Percentiles rank a stretch among this genome's conserved stretches.
Evolutionary conservation across 2,797 vertebrate genomes (phyloP).

Genomic region (Clarias laeviceps): DNA sequence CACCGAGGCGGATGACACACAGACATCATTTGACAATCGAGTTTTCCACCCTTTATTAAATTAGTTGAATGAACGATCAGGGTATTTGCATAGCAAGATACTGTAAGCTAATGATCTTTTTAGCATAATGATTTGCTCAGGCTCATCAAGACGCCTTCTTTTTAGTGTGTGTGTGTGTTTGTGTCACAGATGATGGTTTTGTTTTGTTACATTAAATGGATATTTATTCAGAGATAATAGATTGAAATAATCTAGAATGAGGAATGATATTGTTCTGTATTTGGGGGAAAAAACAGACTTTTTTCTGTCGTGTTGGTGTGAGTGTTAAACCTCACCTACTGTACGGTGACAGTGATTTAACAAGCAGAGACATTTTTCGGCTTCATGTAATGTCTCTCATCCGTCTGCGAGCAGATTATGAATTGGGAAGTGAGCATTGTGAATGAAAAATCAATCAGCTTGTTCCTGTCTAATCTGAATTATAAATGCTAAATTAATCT

Average conservation of each 20-base stretch:
- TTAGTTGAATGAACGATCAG: slow-evolving; percentile 55
- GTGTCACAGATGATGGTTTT: slow-evolving; percentile 12
- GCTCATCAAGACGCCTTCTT: background rate
- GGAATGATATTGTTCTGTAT: no score
- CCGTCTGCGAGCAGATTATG: slow-evolving; percentile 17
- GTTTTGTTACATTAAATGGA: background rate
- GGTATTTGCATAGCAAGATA: slow-evolving; percentile 60
- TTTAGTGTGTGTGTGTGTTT: slow-evolving; percentile 1
- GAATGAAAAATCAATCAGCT: slow-evolving; percentile 40
- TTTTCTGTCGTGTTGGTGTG: background rate
- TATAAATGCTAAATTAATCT: slow-evolving; percentile 48
- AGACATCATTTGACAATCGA: slow-evolving; percentile 43
- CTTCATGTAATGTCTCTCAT: slow-evolving; percentile 27
- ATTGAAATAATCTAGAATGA: background rate
- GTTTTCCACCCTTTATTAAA: slow-evolving; percentile 50
- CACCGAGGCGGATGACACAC: slow-evolving; percentile 41
- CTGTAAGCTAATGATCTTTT: slow-evolving; percentile 57
- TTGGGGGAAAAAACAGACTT: background rate
- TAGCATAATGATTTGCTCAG: slow-evolving; percentile 52
- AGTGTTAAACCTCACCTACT: background rate
- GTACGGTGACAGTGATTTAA: slow-evolving; percentile 26
- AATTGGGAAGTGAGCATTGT: slow-evolving; percentile 35
- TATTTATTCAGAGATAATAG: slow-evolving; percentile 15
- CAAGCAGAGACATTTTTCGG: slow-evolving; percentile 8
- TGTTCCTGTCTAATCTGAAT: slow-evolving; percentile 40